These are phyloP conservation scores for Clarias macrocephalus DNA, from an alignment of 2,113 vertebrate species.

Conservation along the genomic window DNA sequence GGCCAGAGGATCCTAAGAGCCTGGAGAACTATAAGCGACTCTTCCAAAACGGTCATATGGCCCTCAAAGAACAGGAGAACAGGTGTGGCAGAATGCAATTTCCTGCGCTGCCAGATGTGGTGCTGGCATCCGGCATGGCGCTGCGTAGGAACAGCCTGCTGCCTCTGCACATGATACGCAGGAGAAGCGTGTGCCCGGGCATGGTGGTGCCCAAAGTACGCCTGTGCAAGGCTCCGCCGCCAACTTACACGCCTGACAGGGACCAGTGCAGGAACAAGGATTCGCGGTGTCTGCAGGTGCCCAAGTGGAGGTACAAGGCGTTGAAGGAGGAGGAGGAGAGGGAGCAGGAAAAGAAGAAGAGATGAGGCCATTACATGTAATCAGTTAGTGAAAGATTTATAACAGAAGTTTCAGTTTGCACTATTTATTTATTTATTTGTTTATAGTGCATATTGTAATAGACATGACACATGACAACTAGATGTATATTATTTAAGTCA, in stretches of 20 bases:
- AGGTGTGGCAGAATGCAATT: conserved; percentile 75
- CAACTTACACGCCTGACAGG: conserved; percentile 76
- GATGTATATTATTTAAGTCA: background rate
- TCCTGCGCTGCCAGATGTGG: conserved; percentile 52
- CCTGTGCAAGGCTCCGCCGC: conserved; percentile 83
- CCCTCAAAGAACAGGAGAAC: conserved; percentile 67
- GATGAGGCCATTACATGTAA: background rate
- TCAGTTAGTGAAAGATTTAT: background rate
- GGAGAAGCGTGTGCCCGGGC: conserved; percentile 86
- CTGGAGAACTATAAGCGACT: conserved; percentile 71
- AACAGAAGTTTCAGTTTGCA: background rate
- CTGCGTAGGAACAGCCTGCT: conserved; percentile 83
- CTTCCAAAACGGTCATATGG: conserved; percentile 76
- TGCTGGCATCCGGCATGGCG: conserved; percentile 53
- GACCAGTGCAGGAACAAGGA: conserved; percentile 60
- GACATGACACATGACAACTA: background rate
- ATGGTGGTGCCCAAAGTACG: conserved; percentile 83
- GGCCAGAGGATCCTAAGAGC: conserved; percentile 61
- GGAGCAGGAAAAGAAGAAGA: conserved; percentile 76
- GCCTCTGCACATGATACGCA: conserved; percentile 76
- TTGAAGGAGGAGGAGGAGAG: conserved; percentile 79
- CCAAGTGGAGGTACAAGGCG: conserved; percentile 93
- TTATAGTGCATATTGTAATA: background rate
- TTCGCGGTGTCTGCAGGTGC: conserved; percentile 79
- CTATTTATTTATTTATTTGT: background rate